Conservation (phyloP, 2,113 vertebrate species). For the Bungarus multicinctus region DNA sequence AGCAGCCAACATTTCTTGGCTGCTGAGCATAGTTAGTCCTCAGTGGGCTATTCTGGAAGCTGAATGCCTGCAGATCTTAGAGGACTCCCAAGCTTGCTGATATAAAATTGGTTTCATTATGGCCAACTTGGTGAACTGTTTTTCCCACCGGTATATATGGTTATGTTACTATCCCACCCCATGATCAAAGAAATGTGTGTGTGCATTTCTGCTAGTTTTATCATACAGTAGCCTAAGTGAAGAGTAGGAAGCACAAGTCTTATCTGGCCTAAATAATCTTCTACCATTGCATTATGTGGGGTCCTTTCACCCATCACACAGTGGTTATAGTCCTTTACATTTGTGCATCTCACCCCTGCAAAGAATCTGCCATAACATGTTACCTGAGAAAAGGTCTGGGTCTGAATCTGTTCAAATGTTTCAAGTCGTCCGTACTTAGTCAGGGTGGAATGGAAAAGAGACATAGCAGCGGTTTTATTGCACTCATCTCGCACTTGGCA, state of each 20-base stretch:
- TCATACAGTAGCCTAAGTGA: not conserved
- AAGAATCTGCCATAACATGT: not conserved
- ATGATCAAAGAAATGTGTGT: not conserved
- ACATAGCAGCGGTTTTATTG: conserved; percentile 75
- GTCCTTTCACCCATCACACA: not conserved
- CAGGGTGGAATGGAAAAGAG: conserved; percentile 76
- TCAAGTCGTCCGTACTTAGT: conserved; percentile 74
- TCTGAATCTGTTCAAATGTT: conserved; percentile 84
- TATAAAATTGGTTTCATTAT: not conserved
- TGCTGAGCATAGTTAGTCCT: not conserved
- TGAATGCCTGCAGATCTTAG: not conserved
- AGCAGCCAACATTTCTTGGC: not conserved
- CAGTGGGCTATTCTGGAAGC: not conserved
- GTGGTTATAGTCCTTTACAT: not conserved
- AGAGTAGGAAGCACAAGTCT: not conserved
- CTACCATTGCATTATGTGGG: not conserved
- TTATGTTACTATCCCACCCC: not conserved
- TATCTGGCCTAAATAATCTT: not conserved
- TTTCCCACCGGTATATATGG: not conserved
- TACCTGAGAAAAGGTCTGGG: conserved; percentile 82
- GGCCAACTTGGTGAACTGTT: not conserved
- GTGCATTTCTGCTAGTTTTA: not conserved
- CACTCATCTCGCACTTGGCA: conserved; percentile 78
- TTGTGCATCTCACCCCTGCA: not conserved
- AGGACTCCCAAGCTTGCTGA: not conserved